Conservation (phyloP, 2,797 vertebrate genomes). For the Epinephelus awoara region DNA sequence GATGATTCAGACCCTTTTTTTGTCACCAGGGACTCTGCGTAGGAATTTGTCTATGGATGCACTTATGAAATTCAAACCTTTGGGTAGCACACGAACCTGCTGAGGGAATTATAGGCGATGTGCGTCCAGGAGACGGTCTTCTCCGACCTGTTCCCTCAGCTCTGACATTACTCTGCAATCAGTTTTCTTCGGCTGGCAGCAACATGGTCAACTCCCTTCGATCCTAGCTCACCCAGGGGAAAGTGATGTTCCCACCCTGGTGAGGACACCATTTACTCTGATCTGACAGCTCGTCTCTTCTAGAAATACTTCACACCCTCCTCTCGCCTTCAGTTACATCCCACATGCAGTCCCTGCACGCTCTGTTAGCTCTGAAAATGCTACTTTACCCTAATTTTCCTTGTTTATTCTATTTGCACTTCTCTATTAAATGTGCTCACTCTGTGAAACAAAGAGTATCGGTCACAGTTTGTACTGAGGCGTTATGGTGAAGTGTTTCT, state of each 20-base stretch:
- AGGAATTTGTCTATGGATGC: constrained; percentile 10
- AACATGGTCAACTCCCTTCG: constrained; percentile 25
- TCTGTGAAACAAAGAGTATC: neutral
- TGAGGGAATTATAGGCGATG: neutral
- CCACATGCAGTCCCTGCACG: neutral
- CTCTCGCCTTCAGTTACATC: constrained; percentile 29
- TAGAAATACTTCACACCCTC: constrained; percentile 29
- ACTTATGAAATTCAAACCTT: constrained; percentile 16
- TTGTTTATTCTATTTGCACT: neutral
- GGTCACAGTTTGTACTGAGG: neutral
- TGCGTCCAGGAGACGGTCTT: constrained; percentile 4
- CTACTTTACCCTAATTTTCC: neutral
- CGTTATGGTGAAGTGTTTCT: neutral
- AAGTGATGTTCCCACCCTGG: constrained; percentile 3
- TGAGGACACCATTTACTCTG: constrained; percentile 48
- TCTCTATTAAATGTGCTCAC: constrained; percentile 1
- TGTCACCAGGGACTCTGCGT: constrained; percentile 6
- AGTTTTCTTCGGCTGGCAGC: constrained; percentile 11
- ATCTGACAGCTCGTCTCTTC: constrained; percentile 43
- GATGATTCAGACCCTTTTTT: constrained; percentile 24
- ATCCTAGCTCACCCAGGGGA: neutral
- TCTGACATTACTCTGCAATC: constrained; percentile 27
- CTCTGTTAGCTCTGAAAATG: neutral
- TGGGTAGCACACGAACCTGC: neutral
- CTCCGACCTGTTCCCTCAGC: neutral